These are phyloP conservation scores for Meles meles DNA, from an alignment of 2,113 vertebrate species.

Conservation along the genomic window DNA sequence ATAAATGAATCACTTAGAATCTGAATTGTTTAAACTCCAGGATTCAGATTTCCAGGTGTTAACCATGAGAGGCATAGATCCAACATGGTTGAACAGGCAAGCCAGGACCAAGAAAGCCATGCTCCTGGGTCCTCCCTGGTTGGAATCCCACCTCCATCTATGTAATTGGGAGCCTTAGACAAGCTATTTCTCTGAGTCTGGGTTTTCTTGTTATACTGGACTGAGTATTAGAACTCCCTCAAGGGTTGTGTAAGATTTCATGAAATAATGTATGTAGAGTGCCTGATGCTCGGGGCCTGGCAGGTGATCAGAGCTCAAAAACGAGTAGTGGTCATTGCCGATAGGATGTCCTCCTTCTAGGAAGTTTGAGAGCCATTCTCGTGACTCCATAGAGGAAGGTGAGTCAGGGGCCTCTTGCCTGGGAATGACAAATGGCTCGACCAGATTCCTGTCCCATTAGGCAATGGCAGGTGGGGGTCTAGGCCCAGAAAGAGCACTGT, in stretches of 20 bases:
- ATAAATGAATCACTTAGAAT: not conserved
- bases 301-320: not conserved
- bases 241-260: not conserved
- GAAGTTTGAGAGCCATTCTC: not conserved
- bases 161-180: not conserved
- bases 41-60: not conserved
- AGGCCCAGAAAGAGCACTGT: not conserved
- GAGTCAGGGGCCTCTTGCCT: not conserved
- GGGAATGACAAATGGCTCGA: not conserved
- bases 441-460: not conserved
- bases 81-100: not conserved
- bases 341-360: not conserved
- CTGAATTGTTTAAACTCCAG: not conserved
- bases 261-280: not conserved
- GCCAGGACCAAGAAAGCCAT: not conserved
- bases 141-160: not conserved
- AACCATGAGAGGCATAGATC: not conserved
- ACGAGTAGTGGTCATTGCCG: not conserved
- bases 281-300: not conserved
- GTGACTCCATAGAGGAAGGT: not conserved
- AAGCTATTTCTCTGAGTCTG: not conserved
- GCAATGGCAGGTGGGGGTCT: not conserved
- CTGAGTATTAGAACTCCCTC: not conserved
- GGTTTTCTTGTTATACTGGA: not conserved
- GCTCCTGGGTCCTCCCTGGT: not conserved